Conservation (phyloP, 2,113 vertebrate genomes). For the Elaphurus davidianus region DNA sequence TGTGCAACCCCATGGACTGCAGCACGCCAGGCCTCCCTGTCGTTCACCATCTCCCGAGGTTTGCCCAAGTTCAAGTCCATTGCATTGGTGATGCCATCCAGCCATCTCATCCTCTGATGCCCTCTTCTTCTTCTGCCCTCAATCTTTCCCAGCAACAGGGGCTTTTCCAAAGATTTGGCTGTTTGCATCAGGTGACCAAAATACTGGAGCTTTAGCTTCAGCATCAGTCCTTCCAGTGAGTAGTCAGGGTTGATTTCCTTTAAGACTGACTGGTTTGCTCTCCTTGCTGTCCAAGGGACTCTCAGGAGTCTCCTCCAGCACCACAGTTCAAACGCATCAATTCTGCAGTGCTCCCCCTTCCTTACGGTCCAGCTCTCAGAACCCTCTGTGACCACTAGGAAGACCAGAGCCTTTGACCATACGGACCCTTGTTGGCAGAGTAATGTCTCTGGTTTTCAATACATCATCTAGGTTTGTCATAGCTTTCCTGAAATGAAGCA, state of each 20-base stretch:
- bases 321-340: background rate
- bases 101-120: background rate
- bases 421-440: background rate
- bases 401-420: background rate
- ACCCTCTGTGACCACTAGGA: background rate
- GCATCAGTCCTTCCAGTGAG: background rate
- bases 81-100: background rate
- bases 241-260: background rate
- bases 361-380: background rate
- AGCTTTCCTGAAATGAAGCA: background rate
- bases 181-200: background rate
- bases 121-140: background rate
- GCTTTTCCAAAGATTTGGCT: background rate
- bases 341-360: background rate
- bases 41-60: background rate
- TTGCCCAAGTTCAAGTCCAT: background rate
- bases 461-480: background rate
- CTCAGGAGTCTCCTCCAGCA: background rate
- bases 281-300: background rate
- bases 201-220: background rate
- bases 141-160: background rate
- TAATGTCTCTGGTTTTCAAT: background rate
- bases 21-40: background rate
- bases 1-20: background rate
- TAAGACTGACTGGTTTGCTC: background rate